Evolutionary conservation across 2,888 invertebrate species (phyloP), one percentile per base, ranked within the genome.

Genomic region (Teinopalpus imperialis): DNA sequence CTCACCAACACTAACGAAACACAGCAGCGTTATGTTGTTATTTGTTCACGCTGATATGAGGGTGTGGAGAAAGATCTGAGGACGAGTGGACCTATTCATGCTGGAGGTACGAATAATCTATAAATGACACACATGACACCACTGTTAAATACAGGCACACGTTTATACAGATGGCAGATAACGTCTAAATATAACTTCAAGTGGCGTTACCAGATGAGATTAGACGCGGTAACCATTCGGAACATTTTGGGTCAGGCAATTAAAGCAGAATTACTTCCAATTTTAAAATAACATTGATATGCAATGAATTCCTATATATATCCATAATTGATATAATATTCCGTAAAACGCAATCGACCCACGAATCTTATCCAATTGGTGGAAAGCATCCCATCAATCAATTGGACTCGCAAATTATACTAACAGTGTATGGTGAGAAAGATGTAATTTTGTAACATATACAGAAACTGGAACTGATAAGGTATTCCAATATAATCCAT

Each of bases 401-500:
- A 40, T 40, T 40, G 8, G 30, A 21, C 16, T 31, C 41, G 41
- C 41, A 14, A 31, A 41, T 41, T 31, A 30, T 13, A 39, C 20
- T 27, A 39, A 27, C 26, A 31, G 12, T 6, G 23, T 24, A 20
- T 12, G 20, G 7, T 32, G 20, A n/a, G 34, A 43, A 43, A 18
- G 12, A 12, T 18, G 18, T 7, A 14, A 18, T 32, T 12, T 32
- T 9, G 18, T 8, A 10, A 32, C 10, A 20, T 20, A 18, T 32
- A 20, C 6, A 16, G 10, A 12, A 24, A 37, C 3, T 8, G 8
- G 7, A 14, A 24, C 10, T 5, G 2, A 10, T 5, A 26, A 10
- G 10, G 3, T 1, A 26, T 26, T 8, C 21, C 12, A 35, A 5
- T 31, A n/a, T n/a, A n/a, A n/a, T n/a, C n/a, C n/a, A n/a, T n/a